Evolutionary conservation across 2,113 vertebrate genomes (phyloP).

Genomic region (Odontesthes bonariensis): DNA sequence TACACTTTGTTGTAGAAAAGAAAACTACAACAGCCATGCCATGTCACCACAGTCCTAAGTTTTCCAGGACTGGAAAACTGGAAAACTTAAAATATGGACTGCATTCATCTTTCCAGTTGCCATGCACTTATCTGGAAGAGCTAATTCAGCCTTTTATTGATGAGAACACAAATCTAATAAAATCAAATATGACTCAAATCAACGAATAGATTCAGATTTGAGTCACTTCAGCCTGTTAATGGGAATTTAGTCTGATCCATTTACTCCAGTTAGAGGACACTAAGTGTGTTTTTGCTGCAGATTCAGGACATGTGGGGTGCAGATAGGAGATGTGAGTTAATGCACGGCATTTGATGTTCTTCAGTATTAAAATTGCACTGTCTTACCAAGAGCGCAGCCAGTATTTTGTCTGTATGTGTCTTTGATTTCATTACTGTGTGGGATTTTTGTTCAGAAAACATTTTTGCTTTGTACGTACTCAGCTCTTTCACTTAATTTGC

Average conservation of each 20-base stretch:
- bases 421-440: background rate
- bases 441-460: background rate
- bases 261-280: background rate
- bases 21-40: no score
- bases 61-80: no score
- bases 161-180: no score
- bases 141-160: no score
- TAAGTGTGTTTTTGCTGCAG: constrained; percentile 9
- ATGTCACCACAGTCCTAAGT: no score
- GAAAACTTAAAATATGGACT: no score
- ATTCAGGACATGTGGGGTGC: constrained; percentile 4
- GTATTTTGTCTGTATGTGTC: background rate
- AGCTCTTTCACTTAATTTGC: background rate
- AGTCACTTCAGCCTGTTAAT: background rate
- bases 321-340: constrained; percentile 8
- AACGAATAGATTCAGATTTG: background rate
- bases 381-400: background rate
- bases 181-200: no score
- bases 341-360: background rate
- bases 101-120: no score
- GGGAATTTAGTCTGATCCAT: background rate
- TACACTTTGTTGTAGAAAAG: no score
- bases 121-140: no score
- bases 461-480: background rate
- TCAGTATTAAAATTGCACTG: background rate